phyloP scores from a whole-genome alignment of 2,113 vertebrate genomes.

The Tachysurus vachellii region DNA sequence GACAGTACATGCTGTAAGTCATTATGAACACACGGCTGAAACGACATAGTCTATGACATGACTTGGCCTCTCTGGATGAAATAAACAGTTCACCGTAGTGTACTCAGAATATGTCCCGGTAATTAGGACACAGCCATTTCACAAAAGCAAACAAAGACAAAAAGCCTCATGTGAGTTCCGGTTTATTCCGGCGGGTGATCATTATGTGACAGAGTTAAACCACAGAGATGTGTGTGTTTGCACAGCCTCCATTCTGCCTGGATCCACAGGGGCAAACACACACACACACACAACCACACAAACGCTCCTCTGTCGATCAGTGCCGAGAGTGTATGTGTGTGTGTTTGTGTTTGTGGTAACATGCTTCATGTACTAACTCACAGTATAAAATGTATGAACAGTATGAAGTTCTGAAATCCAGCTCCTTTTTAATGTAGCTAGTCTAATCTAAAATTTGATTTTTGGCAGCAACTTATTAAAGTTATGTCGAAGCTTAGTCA shows the following conservation, averaged over 20 bases:
- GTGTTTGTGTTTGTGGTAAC: background rate
- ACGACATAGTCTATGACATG: background rate
- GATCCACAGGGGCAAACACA: constrained; percentile 52
- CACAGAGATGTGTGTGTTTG: constrained; percentile 67
- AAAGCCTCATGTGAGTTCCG: constrained; percentile 13
- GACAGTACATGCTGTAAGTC: background rate
- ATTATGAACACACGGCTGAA: background rate
- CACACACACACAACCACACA: constrained; percentile 16
- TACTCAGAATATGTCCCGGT: constrained; percentile 16
- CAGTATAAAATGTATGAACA: background rate
- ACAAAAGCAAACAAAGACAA: constrained; percentile 50
- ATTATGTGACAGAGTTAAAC: constrained; percentile 67
- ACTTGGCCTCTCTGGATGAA: background rate
- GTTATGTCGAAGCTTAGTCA: background rate
- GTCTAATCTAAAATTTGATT: background rate
- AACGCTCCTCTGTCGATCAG: background rate
- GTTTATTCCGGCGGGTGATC: constrained; percentile 63
- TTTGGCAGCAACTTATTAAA: background rate
- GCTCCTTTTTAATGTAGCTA: background rate
- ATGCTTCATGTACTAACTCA: background rate
- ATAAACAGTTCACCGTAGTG: constrained; percentile 5
- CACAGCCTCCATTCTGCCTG: constrained; percentile 62
- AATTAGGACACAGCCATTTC: constrained; percentile 42
- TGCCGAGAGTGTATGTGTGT: background rate
- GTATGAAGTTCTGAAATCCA: background rate